Evolutionary conservation across 2,888 invertebrate species (phyloP), one percentile per base, ranked within the genome.

Genomic region (Acrobasis consociella): DNA sequence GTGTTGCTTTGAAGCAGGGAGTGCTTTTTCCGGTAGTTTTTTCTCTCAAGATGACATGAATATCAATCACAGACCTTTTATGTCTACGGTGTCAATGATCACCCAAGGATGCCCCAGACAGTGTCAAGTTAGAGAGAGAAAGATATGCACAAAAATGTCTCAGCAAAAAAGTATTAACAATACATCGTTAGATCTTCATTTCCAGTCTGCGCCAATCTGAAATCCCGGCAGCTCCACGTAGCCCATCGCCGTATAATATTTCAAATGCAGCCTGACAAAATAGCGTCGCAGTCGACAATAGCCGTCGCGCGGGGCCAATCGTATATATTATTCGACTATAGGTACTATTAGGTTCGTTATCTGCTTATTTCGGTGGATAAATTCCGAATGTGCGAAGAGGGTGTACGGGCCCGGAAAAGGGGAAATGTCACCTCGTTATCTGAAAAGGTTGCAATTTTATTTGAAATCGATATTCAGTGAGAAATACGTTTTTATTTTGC

Each of bases 381-480:
- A 91, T 90, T 90, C 85, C 78, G 83, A 82, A 85, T 85, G 88
- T 85, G 81, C 79, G 83, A 80, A 77, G 81, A 76, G 80, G 80
- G 83, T 85, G 84, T 87, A 85, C 85, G 80, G 79, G 77, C 71
- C 78, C 84, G 84, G 84, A 85, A 88, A 89, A 87, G 86, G 89
- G 90, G 86, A 88, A 90, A 87, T 83, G 89, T 88, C 90, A 88
- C 89, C 91, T 92, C 91, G 91, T 92, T 92, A 92, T 91, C 87
- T 86, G 85, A 87, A 90, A 92, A 92, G 89, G 92, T 90, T 92
- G 91, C 91, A 91, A 91, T 91, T 91, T 91, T 91, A 92, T 92
- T 89, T 89, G 92, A 91, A 92, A 92, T 92, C 92, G 92, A 92
- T 92, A 92, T 89, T 87, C 88, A 82, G 78, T 85, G 83, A 82